Evolutionary conservation across 2,888 invertebrate genomes (phyloP).

Genomic region (Agrotis puta): DNA sequence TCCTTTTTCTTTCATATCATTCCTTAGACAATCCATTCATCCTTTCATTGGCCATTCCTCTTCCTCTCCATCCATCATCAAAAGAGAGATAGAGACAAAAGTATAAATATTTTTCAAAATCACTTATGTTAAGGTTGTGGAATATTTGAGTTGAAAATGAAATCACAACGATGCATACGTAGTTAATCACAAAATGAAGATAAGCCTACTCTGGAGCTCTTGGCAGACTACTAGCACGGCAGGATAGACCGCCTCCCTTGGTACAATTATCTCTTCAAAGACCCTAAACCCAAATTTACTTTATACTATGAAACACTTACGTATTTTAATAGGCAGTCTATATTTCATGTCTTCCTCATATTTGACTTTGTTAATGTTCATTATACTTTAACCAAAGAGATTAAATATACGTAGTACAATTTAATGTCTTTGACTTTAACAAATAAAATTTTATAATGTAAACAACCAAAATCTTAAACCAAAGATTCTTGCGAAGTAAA

Average conservation of each 20-base stretch:
- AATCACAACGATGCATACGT: not conserved
- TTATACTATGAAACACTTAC: constrained; percentile 11
- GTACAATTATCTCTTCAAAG: not conserved
- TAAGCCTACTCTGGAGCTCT: not conserved
- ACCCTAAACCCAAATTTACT: not conserved
- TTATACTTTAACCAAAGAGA: too few relatives aligned
- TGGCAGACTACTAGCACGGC: not conserved
- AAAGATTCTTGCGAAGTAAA: constrained; percentile 33
- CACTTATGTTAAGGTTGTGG: not conserved
- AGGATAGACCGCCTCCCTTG: not conserved
- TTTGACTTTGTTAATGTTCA: not conserved
- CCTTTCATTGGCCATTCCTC: too few relatives aligned
- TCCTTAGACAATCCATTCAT: too few relatives aligned
- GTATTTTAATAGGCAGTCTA: not conserved
- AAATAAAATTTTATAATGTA: constrained; percentile 8
- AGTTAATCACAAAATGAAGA: not conserved
- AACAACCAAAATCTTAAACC: not conserved
- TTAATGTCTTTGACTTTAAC: too few relatives aligned
- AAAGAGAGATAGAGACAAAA: too few relatives aligned
- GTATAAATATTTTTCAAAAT: too few relatives aligned
- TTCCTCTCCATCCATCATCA: too few relatives aligned
- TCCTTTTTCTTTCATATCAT: too few relatives aligned
- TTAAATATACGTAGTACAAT: too few relatives aligned
- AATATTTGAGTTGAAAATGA: not conserved
- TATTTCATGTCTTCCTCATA: not conserved